phyloP scores from a whole-genome alignment of 2,797 vertebrate species.

The Helicolenus hilgendorfi region DNA sequence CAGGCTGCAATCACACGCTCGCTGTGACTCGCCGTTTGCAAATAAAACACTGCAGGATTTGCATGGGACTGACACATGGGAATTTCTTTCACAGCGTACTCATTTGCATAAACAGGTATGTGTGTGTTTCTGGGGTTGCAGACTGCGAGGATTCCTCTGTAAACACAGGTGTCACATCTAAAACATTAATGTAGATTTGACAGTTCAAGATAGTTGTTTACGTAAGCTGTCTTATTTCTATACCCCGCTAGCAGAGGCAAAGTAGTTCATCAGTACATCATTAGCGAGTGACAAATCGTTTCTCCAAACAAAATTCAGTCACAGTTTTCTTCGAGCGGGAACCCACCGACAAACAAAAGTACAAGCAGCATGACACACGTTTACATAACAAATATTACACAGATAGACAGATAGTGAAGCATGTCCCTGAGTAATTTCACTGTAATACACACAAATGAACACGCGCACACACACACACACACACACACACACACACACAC shows the following conservation, averaged over 20 bases:
- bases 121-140: background rate
- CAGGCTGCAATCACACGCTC: background rate
- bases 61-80: background rate
- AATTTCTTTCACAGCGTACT: background rate
- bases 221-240: background rate
- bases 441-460: background rate
- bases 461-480: background rate
- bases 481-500: background rate
- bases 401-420: background rate
- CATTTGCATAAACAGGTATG: slow-evolving; percentile 5
- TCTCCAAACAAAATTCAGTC: slow-evolving; percentile 13
- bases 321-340: background rate
- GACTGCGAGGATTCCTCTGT: background rate
- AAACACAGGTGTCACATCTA: background rate
- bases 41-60: slow-evolving; percentile 24
- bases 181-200: background rate
- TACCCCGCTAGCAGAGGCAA: background rate
- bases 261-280: slow-evolving; percentile 3
- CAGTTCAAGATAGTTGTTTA: background rate
- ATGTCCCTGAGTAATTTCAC: background rate
- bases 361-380: background rate
- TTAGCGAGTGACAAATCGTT: background rate
- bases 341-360: background rate
- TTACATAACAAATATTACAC: background rate
- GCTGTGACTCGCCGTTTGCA: background rate